Conservation (phyloP, 2,797 vertebrate genomes). For the Dipus sagitta region DNA sequence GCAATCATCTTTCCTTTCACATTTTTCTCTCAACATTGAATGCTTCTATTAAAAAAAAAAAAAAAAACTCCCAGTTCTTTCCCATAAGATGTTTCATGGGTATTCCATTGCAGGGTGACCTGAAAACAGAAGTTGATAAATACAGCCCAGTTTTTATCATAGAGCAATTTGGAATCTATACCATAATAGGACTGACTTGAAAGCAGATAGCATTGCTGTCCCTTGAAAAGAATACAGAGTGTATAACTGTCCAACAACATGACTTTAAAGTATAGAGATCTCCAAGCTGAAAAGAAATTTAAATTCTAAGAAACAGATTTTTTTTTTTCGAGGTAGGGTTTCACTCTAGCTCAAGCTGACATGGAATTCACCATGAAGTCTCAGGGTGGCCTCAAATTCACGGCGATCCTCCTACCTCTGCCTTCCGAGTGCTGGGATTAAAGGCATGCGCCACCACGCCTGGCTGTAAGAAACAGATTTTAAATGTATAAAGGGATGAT, state of each 20-base stretch:
- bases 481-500: not conserved
- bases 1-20: not conserved
- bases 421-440: no score
- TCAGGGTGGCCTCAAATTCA: no score
- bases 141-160: not conserved
- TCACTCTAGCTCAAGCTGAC: no score
- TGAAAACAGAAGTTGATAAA: not conserved
- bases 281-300: not conserved
- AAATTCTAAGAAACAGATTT: slow-evolving; percentile 28
- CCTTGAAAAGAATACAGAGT: slow-evolving; percentile 12
- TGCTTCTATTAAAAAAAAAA: not conserved
- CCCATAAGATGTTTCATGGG: not conserved
- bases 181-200: not conserved
- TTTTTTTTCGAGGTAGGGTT: no score
- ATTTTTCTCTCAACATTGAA: not conserved
- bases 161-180: not conserved
- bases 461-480: no score
- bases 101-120: not conserved
- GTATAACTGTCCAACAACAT: not conserved
- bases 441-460: no score
- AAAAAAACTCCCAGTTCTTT: not conserved
- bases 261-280: slow-evolving; percentile 20
- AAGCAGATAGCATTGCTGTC: slow-evolving; percentile 8
- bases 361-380: no score
- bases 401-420: no score